Evolutionary conservation across 2,113 vertebrate genomes (phyloP).

Genomic region (Silurus asotus): DNA sequence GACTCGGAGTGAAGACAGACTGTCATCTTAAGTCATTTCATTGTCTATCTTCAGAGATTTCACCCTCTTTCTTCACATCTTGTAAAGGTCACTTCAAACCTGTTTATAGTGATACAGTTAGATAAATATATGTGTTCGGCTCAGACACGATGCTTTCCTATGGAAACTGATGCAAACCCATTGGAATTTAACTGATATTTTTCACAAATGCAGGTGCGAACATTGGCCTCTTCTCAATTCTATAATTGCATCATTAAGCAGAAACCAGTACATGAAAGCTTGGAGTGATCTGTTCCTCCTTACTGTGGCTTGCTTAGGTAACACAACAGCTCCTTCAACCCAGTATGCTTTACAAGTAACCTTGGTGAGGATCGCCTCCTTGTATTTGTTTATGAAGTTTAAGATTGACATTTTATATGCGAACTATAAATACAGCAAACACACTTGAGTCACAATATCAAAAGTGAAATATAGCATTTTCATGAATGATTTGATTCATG

Average conservation of each 20-base stretch:
- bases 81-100: constrained; percentile 5
- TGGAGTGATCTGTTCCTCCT: constrained; percentile 28
- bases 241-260: constrained; percentile 34
- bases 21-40: constrained; percentile 35
- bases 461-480: not conserved
- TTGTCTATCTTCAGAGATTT: constrained; percentile 23
- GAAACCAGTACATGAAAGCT: constrained; percentile 10
- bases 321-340: constrained; percentile 3
- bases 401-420: constrained; percentile 30
- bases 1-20: constrained; percentile 1
- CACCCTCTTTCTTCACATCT: not conserved
- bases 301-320: constrained; percentile 23
- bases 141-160: not conserved
- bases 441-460: not conserved
- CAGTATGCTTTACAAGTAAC: constrained; percentile 25
- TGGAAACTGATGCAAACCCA: not conserved
- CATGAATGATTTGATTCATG: constrained; percentile 27
- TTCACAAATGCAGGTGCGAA: constrained; percentile 1
- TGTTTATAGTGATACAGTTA: constrained; percentile 25
- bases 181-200: constrained; percentile 11
- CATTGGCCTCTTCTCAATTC: not conserved
- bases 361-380: not conserved
- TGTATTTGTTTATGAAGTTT: constrained; percentile 42
- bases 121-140: constrained; percentile 14
- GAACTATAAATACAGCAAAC: constrained; percentile 33